Base-by-base conservation (phyloP, 2,888 invertebrate species). In the Xylocampa areola region DNA sequence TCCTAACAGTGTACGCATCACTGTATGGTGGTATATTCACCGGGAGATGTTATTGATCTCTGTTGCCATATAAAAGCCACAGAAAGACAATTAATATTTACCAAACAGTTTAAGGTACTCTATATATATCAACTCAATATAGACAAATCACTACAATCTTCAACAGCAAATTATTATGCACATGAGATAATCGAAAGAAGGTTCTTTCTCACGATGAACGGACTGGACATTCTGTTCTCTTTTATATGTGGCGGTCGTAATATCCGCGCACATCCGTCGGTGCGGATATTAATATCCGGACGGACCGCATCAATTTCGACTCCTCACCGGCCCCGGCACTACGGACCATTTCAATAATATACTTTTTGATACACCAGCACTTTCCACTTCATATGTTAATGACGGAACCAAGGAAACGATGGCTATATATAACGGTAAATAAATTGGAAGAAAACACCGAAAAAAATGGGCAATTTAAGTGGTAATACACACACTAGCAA, bases 231-330 rank as follows among this genome's bases (percentile, higher is more conserved):
- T 70, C 66, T 65, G 44, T 25, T 17, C 14, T 13, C 27, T 27
- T 21, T 41, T 30, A 49, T 69, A 47, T 61, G 58, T 61, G 57
- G 63, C 57, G 71, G 62, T 55, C 62, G 79, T 74, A 83, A 84
- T 84, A 83, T 82, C 84, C 80, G 77, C 62, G 66, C 57, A 68
- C 70, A 76, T 68, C 73, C 79, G 75, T 58, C 53, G 62, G 64
- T 57, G 62, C 72, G 74, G 70, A 75, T 74, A 77, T 80, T 80
- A 78, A 84, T 83, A 82, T 84, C 84, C 84, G 84, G 77, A 68
- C 74, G 74, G 71, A 64, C 72, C 68, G 68, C 77, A 76, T 80
- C 79, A 69, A 73, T 79, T 76, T 65, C 52, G 59, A 48, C 50
- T 23, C 23, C 23, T 27, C 52, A 30, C 52, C 33, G 43, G 39